Conservation (phyloP, 2,888 invertebrate genomes). For the Prostheceraeus crozeri region DNA sequence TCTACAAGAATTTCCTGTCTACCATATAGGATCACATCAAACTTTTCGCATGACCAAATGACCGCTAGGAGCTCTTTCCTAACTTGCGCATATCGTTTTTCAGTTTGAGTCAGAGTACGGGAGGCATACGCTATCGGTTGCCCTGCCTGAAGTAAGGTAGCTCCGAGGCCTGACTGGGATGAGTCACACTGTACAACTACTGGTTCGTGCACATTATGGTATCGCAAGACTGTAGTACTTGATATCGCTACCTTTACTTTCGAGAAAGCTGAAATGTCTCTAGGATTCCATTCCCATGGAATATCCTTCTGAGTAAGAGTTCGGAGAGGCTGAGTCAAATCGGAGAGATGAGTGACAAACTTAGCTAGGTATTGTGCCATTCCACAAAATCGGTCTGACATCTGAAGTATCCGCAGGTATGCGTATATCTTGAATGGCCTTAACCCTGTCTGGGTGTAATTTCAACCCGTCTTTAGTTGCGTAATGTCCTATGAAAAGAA, state of each 20-base stretch:
- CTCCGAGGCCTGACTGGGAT: neutral
- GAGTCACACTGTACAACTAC: neutral
- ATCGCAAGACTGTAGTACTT: neutral
- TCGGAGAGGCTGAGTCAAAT: too few relatives aligned
- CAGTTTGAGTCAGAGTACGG: neutral
- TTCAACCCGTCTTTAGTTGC: neutral
- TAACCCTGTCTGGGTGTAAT: neutral
- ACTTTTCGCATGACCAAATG: neutral
- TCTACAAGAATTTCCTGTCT: neutral
- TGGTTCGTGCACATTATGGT: neutral
- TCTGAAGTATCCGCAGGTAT: neutral
- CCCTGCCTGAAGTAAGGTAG: neutral
- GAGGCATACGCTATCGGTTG: conserved; percentile 7
- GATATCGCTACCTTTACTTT: neutral
- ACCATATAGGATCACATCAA: neutral
- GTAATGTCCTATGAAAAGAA: conserved; percentile 6
- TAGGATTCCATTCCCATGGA: too few relatives aligned
- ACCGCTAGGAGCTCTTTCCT: conserved; percentile 7
- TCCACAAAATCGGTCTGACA: neutral
- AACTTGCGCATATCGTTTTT: conserved; percentile 12
- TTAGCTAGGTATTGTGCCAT: conserved; percentile 16
- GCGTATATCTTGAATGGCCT: conserved; percentile 4
- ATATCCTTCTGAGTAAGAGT: too few relatives aligned
- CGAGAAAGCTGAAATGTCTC: neutral
- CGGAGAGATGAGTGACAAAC: conserved; percentile 2